A percentile compares a stretch with the other conserved stretches of the same genome.
Evolutionary conservation across 2,888 invertebrate genomes (phyloP).

Genomic region (Sinhomidia bicolor): DNA sequence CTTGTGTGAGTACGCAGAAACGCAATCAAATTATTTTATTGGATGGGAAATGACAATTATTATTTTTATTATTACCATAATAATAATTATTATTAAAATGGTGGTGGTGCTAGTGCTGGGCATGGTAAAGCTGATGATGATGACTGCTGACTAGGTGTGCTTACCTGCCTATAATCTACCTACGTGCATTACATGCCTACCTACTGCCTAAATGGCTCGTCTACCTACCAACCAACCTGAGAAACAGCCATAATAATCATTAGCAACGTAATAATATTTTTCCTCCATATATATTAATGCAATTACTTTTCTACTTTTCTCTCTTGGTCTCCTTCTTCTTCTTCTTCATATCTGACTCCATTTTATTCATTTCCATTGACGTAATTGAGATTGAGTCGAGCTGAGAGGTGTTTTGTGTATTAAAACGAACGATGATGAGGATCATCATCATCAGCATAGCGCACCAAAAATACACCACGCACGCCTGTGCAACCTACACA

Average conservation of each 20-base stretch:
- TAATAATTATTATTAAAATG: slow-evolving; percentile 12
- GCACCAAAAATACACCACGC: slow-evolving; percentile 41
- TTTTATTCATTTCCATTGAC: slow-evolving; percentile 47
- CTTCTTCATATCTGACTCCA: background rate
- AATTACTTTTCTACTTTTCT: background rate
- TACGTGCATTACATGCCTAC: background rate
- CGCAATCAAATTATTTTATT: slow-evolving; percentile 54
- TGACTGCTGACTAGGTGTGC: background rate
- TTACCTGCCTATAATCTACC: background rate
- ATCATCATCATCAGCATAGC: slow-evolving; percentile 28
- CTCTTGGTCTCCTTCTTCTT: background rate
- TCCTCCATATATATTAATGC: slow-evolving; percentile 25
- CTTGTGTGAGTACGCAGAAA: background rate
- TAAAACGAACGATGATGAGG: slow-evolving; percentile 19
- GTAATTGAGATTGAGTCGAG: background rate
- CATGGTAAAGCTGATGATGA: too few species aligned
- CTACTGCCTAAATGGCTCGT: background rate
- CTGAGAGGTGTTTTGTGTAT: slow-evolving; percentile 21
- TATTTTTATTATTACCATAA: slow-evolving; percentile 42
- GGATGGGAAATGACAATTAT: slow-evolving; percentile 59
- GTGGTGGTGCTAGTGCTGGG: background rate
- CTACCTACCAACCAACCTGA: background rate
- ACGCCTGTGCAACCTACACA: slow-evolving; percentile 29
- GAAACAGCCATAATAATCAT: slow-evolving; percentile 21
- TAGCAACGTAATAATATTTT: slow-evolving; percentile 12